A percentile compares a stretch with the other conserved stretches of the same genome.
Evolutionary conservation across 2,113 vertebrate genomes (phyloP).

Genomic region (Rhea americana): DNA sequence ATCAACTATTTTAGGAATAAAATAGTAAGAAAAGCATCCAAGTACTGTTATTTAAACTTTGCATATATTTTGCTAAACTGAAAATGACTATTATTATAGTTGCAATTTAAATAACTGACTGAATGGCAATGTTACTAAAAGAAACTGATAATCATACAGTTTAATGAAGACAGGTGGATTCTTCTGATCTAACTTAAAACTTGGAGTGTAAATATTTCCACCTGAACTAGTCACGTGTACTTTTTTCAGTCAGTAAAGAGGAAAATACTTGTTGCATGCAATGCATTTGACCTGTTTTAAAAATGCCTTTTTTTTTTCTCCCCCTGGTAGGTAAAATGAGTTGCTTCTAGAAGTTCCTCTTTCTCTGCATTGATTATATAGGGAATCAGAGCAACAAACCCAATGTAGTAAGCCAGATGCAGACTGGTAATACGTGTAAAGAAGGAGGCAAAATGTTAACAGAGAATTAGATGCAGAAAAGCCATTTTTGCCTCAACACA

Average conservation of each 20-base stretch:
- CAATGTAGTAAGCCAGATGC: fast-evolving
- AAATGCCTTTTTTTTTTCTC: background rate
- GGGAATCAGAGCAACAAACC: background rate
- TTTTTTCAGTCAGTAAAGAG: background rate
- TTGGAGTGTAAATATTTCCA: background rate
- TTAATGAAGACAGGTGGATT: background rate
- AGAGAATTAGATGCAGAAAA: background rate
- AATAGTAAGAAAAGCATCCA: background rate
- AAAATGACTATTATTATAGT: background rate
- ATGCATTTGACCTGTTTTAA: background rate
- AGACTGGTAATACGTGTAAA: background rate
- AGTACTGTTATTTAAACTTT: background rate
- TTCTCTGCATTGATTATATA: background rate
- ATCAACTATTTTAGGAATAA: background rate
- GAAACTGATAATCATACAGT: background rate
- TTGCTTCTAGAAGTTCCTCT: background rate
- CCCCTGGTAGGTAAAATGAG: background rate
- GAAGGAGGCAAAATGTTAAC: background rate
- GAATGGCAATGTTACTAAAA: background rate
- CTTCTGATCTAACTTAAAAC: background rate
- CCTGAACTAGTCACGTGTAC: fast-evolving
- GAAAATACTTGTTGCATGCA: background rate
- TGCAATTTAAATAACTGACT: background rate
- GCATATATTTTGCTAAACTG: background rate
- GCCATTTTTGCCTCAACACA: background rate